Base-by-base conservation (phyloP, 2,888 invertebrate genomes). In the Hedychridium roseum region DNA sequence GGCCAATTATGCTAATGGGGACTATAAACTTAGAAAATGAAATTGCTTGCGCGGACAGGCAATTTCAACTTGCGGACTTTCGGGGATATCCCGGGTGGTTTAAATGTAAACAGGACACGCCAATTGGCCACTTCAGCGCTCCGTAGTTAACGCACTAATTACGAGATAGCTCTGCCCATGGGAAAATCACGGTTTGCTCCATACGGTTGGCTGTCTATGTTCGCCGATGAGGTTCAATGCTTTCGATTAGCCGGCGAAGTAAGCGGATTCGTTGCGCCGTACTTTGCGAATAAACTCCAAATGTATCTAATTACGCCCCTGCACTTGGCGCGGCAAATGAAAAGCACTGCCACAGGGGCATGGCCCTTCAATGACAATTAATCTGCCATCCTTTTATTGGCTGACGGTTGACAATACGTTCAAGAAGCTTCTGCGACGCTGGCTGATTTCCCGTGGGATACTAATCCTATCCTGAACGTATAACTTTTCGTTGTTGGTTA, bases 381-480 rank as follows among this genome's bases (percentile, higher is more conserved):
- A 67, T 66, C 67, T 63, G 60, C 63, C 53, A 63, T 71, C 67
- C 70, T 74, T 71, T 70, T 67, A 71, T 71, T 61, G 58, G 66
- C 64, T 62, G 66, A 67, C 58, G 51, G 66, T 63, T 64, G 70
- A 70, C 69, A 73, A 68, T 71, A 69, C 59, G 63, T 66, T 68
- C 56, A 52, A 54, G 58, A 60, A 64, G 62, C 65, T 54, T 44
- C 52, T 48, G 51, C 44, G 50, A 43, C 54, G 46, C 52, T 54
- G 52, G 63, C 56, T 76, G 73, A 76, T 76, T 76, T 76, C 76
- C 75, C 76, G 45, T 43, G 75, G 72, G 76, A 66, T 51, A 60
- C 68, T 70, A 70, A 76, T 74, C 67, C 73, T 66, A 68, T 69
- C 69, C 67, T 60, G 62, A 60, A 60, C 54, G 57, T 51, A 56